Base-by-base conservation (phyloP, 1,140 invertebrate species). In the Sycophaga agraensis region DNA sequence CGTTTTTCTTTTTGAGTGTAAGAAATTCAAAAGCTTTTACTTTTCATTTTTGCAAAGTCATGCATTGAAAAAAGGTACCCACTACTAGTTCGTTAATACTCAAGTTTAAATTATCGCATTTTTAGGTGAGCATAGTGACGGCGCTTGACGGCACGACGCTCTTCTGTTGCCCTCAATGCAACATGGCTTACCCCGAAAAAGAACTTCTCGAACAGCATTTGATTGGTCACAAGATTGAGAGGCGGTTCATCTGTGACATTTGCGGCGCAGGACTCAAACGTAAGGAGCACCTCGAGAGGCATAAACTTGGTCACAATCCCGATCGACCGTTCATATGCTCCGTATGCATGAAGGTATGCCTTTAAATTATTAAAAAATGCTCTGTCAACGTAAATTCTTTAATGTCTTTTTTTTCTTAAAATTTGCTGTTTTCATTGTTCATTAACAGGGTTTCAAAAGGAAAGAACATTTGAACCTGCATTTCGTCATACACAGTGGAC, bases 391-490 rank as follows among this genome's bases (percentile, higher is more conserved):
- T 11, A 31, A 31, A 6, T 31, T 31, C 28, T 31, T 31, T 11
- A 31, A 31, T 11, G 4, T 31, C 4, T 31, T 31, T 31, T 31
- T n/a, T n/a, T n/a, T n/a, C n/a, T n/a, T n/a, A n/a, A n/a, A n/a
- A n/a, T n/a, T n/a, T n/a, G n/a, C n/a, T n/a, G n/a, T n/a, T 24
- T 26, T 48, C n/a, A n/a, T n/a, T n/a, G n/a, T n/a, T 35, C 16
- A 1, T 46, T 37, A 22, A 16, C 48, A 63, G 61, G 87, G 86
- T 4, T 92, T 91, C 76, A 91, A 92, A 74, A 81, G 89, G 45
- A 89, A 91, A 77, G 90, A 92, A 69, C 90, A 92, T 70, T 78
- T 92, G 54, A 90, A 90, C 76, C 79, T 91, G 39, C 89, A 92
- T 76, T 88, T 87, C 66, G 88, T 91, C 53, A 91, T 91, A 70